Evolutionary conservation across 2,113 vertebrate genomes (phyloP), one percentile per base, ranked within the genome.

Genomic region (Oryzias celebensis): DNA sequence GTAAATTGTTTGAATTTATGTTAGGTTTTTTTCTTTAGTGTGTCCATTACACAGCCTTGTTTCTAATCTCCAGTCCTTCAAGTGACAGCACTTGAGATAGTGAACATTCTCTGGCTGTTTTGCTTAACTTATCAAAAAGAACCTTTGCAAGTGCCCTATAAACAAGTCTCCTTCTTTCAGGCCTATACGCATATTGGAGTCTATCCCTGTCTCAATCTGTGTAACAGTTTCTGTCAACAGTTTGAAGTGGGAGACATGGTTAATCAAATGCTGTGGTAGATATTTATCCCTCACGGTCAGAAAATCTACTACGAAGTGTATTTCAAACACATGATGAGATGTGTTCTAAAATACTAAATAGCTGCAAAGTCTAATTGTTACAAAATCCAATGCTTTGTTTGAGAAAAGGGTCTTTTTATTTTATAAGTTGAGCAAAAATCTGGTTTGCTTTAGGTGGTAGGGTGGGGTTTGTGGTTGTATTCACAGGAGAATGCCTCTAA

Each of bases 361-460:
- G 31, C 7, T 47, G 18, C 17, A 48, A n/a, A n/a, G 17, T 3
- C 18, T 8, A 10, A 17, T 48, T 20, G 47, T 10, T 48, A 18
- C 16, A 48, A 18, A n/a, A 20, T 48, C n/a, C 59, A 65, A 57
- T 75, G 44, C 44, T 63, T 41, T 13, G 48, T 59, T 68, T 16
- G 28, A 15, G 54, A 71, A 44, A 26, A 63, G 55, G 55, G 67
- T 50, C 66, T 75, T 69, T 70, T 75, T 22, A 65, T 36, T 78
- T 87, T 75, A 70, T 76, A 56, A 79, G 74, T 77, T 83, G 60
- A 59, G 45, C 55, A 58, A 45, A 85, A 88, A 85, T 89, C 88
- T 90, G 88, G 73, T 86, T 88, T 65, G 66, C 78, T 89, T 91
- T 90, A 88, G 85, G 82, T 89, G 77, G 80, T 65, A 85, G 89